Base-by-base conservation (phyloP, 2,888 invertebrate genomes). In the Apomyelois bistriatella region DNA sequence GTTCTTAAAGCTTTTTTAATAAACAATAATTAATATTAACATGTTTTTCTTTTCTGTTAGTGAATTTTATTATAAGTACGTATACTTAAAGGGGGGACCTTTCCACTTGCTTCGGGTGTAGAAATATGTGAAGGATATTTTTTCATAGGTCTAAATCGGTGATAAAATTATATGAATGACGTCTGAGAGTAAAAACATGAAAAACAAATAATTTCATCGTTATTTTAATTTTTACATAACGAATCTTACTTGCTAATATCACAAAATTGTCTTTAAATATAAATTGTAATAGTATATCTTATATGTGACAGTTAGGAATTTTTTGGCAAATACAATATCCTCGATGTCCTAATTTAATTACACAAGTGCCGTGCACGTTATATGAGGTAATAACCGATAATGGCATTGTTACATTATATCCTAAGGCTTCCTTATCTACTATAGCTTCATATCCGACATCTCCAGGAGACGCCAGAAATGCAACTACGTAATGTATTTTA, bases 361-460 rank as follows among this genome's bases (percentile, higher is more conserved):
- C 76, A 58, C 83, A 85, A 17, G 60, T 65, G 1, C 82, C 81
- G 56, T 61, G 67, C 6, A 49, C 47, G 54, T 78, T 80, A 53
- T 82, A 80, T 37, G 62, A 54, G 4, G 73, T 64, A 54, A 82
- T 73, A 3, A 71, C 70, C 68, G 93, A 92, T 13, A 93, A 89
- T 22, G 90, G 90, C 3, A 91, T 91, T 16, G 92, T 73, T 42
- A 93, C 66, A 54, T 78, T 72, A 46, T 91, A 89, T 43, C 73
- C 68, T 9, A 74, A 68, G 2, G 65, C 74, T 42, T 74, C 63
- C 54, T 86, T 80, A 22, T 87, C 79, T 7, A 95, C 85, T 0
- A 94, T 94, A 0, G 92, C 92, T 78, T 95, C 95, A 64, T 93
- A 95, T 32, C 91, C 79, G 0, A 92, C 93, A 46, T 91, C 79